Base-by-base conservation (phyloP, 2,888 invertebrate species). In the Anthoptus insignis region DNA sequence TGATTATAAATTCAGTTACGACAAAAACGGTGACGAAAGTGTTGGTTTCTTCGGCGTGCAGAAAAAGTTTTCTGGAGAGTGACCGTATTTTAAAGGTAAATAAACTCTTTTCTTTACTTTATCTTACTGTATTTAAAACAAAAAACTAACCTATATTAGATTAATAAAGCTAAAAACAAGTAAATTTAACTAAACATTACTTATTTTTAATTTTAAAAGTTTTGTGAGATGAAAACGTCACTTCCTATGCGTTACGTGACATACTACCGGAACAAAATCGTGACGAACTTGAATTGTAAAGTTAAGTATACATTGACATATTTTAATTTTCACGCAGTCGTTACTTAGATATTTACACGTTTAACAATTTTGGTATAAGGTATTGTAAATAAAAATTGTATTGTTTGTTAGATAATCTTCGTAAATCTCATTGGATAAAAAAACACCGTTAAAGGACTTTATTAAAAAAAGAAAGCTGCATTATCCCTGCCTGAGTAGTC, bases 251-350 rank as follows among this genome's bases (percentile, higher is more conserved):
- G 34, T 34, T n/a, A 34, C 11, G 34, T 34, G 34, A 34, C 34
- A 34, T 34, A 27, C 27, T 34, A 34, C 34, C 34, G 59, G 22
- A 59, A 49, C 32, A 16, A 32, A 49, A 59, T 24, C 22, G 50
- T 50, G 22, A 24, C 50, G 50, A 27, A 50, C 22, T 50, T 19
- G 50, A 50, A 50, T 50, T 50, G n/a, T 50, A 24, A 50, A 50
- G 50, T 22, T 24, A 9, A 50, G 27, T 50, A 8, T 50, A 50
- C 24, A 50, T 22, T 50, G 27, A 22, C 22, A 50, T 24, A 47
- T 50, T 50, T 21, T 50, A 21, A 50, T 24, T 22, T 50, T 27
- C n/a, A n/a, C n/a, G n/a, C n/a, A n/a, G n/a, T n/a, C n/a, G 27
- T 27, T 5, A 27, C n/a, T n/a, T 27, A 27, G 27, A 27, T 27